Base-by-base conservation (phyloP, 2,797 vertebrate genomes). In the Melanotaenia boesemani region DNA sequence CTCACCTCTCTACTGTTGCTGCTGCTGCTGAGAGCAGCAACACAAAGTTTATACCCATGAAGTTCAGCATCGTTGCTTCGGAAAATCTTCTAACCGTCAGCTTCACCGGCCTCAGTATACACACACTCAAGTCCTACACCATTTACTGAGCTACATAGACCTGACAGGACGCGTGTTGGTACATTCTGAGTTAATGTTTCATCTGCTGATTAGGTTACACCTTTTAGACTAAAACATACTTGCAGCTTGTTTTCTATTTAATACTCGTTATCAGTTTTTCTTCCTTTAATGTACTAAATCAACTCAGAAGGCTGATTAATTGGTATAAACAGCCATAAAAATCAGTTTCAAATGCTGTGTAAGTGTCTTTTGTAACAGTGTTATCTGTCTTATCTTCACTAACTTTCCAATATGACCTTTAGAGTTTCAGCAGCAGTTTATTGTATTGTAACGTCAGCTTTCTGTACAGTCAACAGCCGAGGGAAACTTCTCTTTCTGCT, bases 1-100 rank as follows among this genome's bases (percentile, higher is more conserved):
- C 89, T 88, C 76, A 92, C 91, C 88, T 78, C 10, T 86, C 50
- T 0, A 55, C 24, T 0, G 70, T 77, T 46, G n/a, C 79, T 50
- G n/a, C 82, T 13, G 62, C 9, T 1, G 63, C 64, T 24, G 77
- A 77, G 6, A 93, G 56, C 79, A 92, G 72, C 39, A 63, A 15
- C 72, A 62, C 8, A 16, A 88, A 39, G 55, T 62, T 34, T 32
- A 86, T 50, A 60, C 74, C 74, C 62, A 50, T 59, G 15, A 16
- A 30, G 46, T 6, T 57, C 0, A 75, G 4, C 86, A 88, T 86
- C 0, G 28, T 63, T 15, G 26, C 66, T 66, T 59, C 59, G 26
- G 44, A 2, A 32, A 63, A 37, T 37, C 36, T 37, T 8, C 2
- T 2, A 56, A 39, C 12, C 37, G 41, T 16, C 11, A 0, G 18